Conservation (phyloP, 2,888 invertebrate species). For the Drosophila robusta region DNA sequence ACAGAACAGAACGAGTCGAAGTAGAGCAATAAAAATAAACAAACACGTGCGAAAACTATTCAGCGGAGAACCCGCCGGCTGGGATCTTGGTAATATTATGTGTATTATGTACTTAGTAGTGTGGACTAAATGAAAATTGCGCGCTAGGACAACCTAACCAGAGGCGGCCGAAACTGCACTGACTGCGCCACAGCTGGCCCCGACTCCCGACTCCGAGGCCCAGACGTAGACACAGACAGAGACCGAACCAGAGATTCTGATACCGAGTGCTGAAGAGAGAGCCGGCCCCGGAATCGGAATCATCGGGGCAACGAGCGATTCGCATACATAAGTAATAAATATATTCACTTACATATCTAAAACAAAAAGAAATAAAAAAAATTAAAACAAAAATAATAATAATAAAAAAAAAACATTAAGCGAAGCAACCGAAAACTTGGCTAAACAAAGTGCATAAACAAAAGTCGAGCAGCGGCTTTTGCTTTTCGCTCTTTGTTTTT, state of each 20-base stretch:
- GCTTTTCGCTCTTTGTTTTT: constrained; percentile 13
- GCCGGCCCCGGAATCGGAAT: constrained; percentile 33
- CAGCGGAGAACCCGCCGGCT: constrained; percentile 2
- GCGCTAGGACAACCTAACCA: constrained; percentile 68
- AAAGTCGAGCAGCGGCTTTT: constrained; percentile 35
- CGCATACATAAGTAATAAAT: constrained; percentile 59
- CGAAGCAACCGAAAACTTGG: constrained; percentile 50
- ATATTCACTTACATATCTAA: constrained; percentile 45
- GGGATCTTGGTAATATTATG: background rate
- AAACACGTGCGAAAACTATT: constrained; percentile 40
- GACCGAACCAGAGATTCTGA: constrained; percentile 39
- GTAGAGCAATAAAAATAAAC: constrained; percentile 27
- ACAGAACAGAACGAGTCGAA: constrained; percentile 11
- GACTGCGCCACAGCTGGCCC: constrained; percentile 50
- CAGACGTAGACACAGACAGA: constrained; percentile 22
- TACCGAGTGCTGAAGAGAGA: constrained; percentile 43
- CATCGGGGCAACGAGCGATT: constrained; percentile 46
- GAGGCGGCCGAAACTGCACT: constrained; percentile 72
- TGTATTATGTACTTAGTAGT: constrained; percentile 9
- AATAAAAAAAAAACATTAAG: constrained; percentile 32
- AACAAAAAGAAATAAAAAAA: constrained; percentile 25
- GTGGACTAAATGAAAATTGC: constrained; percentile 42
- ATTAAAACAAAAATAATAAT: constrained; percentile 17
- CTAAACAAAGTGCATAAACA: constrained; percentile 64
- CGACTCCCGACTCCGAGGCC: constrained; percentile 43